A percentile compares a stretch with the other conserved stretches of the same genome.
These are phyloP conservation scores for Pandemis cinnamomeana DNA, from an alignment of 2,888 invertebrate species.

Conservation along the genomic window DNA sequence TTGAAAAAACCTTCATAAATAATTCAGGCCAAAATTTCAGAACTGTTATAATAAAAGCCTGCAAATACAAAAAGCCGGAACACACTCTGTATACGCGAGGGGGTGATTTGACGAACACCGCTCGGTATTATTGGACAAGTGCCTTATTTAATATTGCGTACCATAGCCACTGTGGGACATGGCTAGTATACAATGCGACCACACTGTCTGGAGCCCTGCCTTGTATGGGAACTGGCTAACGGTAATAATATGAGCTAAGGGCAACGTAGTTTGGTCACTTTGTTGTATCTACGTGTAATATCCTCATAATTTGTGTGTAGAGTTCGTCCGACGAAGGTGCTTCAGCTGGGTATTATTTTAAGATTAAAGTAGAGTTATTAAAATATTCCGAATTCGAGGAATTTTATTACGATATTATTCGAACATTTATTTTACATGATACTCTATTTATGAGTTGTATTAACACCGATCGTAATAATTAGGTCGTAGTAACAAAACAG, in stretches of 20 bases:
- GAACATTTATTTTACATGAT: too few species aligned
- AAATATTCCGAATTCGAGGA: neutral
- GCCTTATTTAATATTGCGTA: conserved; percentile 49
- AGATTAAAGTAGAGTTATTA: neutral
- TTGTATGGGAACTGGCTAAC: neutral
- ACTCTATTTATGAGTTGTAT: too few species aligned
- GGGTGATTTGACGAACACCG: conserved; percentile 57
- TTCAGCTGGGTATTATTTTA: conserved; percentile 14
- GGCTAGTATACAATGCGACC: conserved; percentile 56
- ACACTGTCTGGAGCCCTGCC: conserved; percentile 25
- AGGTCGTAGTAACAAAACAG: too few species aligned
- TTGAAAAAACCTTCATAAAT: conserved; percentile 3
- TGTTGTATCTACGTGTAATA: conserved; percentile 36
- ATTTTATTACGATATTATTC: neutral
- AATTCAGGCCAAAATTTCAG: conserved; percentile 11
- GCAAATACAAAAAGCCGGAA: conserved; percentile 36
- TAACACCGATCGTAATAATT: too few species aligned
- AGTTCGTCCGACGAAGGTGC: conserved; percentile 8
- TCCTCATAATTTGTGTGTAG: conserved; percentile 36
- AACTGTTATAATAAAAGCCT: neutral
- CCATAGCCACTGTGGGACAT: conserved; percentile 42
- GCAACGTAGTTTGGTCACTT: conserved; percentile 23
- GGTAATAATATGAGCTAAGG: neutral
- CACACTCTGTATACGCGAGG: conserved; percentile 47
- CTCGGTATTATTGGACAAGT: conserved; percentile 52